Evolutionary conservation across 2,888 invertebrate genomes (phyloP), one percentile per base, ranked within the genome.

Genomic region (Nomada fabriciana): DNA sequence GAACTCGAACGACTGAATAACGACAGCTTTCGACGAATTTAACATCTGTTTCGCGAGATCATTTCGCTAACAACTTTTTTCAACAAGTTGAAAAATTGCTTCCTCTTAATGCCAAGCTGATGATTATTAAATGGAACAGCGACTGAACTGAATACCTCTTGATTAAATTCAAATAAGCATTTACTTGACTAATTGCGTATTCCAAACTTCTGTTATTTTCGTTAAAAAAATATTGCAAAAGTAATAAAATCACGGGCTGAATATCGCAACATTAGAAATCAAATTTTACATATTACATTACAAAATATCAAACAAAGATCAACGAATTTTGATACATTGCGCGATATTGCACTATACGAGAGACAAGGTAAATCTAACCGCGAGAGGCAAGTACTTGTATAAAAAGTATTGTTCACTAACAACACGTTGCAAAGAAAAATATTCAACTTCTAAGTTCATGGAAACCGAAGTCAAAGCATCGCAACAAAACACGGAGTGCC

Each of bases 1-100:
- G 36, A 84, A 83, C 69, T 80, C 57, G 42, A 61, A 68, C 57
- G 60, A 57, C 36, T 76, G 73, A 53, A 50, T 55, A 68, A 70
- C 70, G 52, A 61, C 60, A 50, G 60, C 20, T 69, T 70, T 59
- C 69, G 13, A 13, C 52, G n/a, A 47, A 64, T 79, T 84, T 71
- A 76, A 75, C 68, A 67, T 76, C 69, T 61, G 47, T 47, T 61
- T 29, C 53, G 2, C 11, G 43, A 13, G 23, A 53, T 18, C 43
- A 25, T 59, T 53, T 15, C 11, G 18, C 5, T 9, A 15, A 63
- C 42, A 47, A 57, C 11, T 70, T 65, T 47, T 13, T 13, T n/a
- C 57, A 2, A 23, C 20, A 53, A 36, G 4, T 76, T 43, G 13
- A 20, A 25, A 65, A 64, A 70, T 53, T 11, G 36, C 47, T 53